A percentile compares a stretch with the other conserved stretches of the same genome.
Evolutionary conservation across 2,888 invertebrate species (phyloP).

Genomic region (Protodeltote pygarga): DNA sequence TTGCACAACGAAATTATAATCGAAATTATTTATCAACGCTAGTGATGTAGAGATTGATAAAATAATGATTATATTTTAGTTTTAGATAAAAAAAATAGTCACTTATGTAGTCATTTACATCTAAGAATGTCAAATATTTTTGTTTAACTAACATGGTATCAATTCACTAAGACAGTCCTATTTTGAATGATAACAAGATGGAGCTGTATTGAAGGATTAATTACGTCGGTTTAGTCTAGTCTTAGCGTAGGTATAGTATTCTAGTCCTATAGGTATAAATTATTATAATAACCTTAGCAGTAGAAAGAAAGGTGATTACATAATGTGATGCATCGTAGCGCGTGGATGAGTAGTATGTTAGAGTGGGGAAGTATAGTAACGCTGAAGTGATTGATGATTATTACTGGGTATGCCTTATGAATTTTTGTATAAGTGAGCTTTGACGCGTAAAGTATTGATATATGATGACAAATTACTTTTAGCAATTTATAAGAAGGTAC

Average conservation of each 20-base stretch:
- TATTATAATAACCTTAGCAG: conserved; percentile 60
- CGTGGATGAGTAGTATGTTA: conserved; percentile 44
- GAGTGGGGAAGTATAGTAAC: conserved; percentile 38
- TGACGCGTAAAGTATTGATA: conserved; percentile 19
- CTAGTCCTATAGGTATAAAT: conserved; percentile 53
- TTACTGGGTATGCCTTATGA: conserved; percentile 59
- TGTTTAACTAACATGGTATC: conserved; percentile 5
- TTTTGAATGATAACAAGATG: conserved; percentile 15
- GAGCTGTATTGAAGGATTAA: conserved; percentile 20
- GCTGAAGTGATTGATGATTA: conserved; percentile 45
- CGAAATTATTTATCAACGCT: conserved; percentile 47
- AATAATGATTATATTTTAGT: conserved; percentile 36
- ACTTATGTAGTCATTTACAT: conserved; percentile 28
- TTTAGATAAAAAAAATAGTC: conserved; percentile 34
- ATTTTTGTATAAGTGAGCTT: conserved; percentile 55
- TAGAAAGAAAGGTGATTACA: conserved; percentile 73
- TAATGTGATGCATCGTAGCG: conserved; percentile 72
- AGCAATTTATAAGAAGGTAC: conserved; percentile 6
- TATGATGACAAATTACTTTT: conserved; percentile 28
- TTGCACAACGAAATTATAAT: conserved; percentile 63
- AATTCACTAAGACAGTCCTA: conserved; percentile 14
- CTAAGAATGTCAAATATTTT: conserved; percentile 5
- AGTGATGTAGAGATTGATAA: conserved; percentile 39
- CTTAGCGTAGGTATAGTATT: conserved; percentile 49
- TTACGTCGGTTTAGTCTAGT: conserved; percentile 36